Percentiles rank a stretch among this genome's conserved stretches.
These are phyloP conservation scores for Ailurus styani DNA, from an alignment of 2,113 vertebrate species.

Conservation along the genomic window DNA sequence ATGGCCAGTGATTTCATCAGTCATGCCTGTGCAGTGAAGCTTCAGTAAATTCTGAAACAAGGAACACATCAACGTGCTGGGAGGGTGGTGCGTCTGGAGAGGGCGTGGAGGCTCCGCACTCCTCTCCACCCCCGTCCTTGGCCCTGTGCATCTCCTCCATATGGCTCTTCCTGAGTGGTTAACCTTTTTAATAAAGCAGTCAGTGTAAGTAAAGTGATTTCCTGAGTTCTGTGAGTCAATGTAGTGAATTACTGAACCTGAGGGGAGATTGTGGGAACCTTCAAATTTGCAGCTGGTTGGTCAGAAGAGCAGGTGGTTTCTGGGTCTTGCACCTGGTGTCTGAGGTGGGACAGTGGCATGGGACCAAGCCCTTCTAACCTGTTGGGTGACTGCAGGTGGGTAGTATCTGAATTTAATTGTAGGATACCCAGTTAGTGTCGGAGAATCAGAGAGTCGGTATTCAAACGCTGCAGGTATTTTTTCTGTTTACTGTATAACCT, in stretches of 20 bases:
- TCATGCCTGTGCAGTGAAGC: neutral
- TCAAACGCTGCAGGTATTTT: neutral
- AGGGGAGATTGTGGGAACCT: neutral
- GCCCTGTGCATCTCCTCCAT: neutral
- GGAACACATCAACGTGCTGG: too few species aligned
- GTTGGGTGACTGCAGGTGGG: too few species aligned
- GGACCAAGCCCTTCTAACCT: neutral
- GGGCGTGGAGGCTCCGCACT: accelerated
- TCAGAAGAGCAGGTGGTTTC: neutral
- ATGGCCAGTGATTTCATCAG: neutral
- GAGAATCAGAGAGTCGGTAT: neutral
- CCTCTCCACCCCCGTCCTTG: neutral
- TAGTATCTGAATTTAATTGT: neutral
- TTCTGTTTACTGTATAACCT: neutral
- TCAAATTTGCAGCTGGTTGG: neutral
- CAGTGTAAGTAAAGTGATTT: neutral
- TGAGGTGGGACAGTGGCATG: neutral
- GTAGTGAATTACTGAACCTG: neutral
- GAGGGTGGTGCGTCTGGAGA: neutral
- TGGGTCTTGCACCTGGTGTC: neutral
- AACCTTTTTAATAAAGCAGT: neutral
- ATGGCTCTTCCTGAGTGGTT: neutral
- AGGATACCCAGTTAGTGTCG: neutral
- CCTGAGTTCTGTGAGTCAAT: neutral
- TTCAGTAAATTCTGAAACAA: neutral